These are phyloP conservation scores for Chironex yamaguchii DNA, from an alignment of 30 jellyfish, hydroid and myxozoan genomes.

Conservation along the genomic window DNA sequence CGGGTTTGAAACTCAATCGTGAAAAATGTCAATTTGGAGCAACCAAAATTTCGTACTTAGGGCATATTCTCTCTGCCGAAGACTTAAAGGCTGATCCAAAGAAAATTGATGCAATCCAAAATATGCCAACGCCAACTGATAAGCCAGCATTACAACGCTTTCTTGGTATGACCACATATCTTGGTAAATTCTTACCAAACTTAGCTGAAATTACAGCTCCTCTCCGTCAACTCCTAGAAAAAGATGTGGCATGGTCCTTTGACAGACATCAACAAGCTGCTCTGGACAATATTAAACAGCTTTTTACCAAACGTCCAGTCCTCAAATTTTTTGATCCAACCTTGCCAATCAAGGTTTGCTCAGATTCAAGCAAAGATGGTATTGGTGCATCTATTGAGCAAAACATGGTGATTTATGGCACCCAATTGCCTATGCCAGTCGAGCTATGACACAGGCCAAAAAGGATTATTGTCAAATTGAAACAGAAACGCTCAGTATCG, in stretches of 20 bases:
- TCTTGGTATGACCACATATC: constrained; percentile 54
- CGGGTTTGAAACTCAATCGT: constrained; percentile 31
- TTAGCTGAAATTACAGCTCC: constrained; percentile 45
- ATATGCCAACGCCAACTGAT: constrained; percentile 29
- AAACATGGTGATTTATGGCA: constrained; percentile 14
- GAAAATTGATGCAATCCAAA: constrained; percentile 25
- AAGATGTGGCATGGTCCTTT: constrained; percentile 11
- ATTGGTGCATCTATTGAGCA: constrained; percentile 62
- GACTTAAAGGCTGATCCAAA: constrained; percentile 63
- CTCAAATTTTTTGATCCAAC: constrained; percentile 44
- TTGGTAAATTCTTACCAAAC: constrained; percentile 57
- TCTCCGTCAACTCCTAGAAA: constrained; percentile 46
- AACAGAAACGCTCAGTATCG: constrained; percentile 52
- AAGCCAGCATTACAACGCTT: constrained; percentile 39
- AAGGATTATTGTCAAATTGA: constrained; percentile 42
- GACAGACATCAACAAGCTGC: constrained; percentile 5
- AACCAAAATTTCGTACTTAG: constrained; percentile 25
- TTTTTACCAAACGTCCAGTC: constrained; percentile 14
- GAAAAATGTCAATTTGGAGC: constrained; percentile 36
- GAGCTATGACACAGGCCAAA: constrained; percentile 44
- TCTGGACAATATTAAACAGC: neutral
- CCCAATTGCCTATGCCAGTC: constrained; percentile 80
- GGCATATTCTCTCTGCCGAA: constrained; percentile 42
- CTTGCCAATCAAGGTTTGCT: constrained; percentile 33
- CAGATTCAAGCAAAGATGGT: constrained; percentile 51